Evolutionary conservation across 2,113 vertebrate genomes (phyloP).

Genomic region (Taxidea taxus): DNA sequence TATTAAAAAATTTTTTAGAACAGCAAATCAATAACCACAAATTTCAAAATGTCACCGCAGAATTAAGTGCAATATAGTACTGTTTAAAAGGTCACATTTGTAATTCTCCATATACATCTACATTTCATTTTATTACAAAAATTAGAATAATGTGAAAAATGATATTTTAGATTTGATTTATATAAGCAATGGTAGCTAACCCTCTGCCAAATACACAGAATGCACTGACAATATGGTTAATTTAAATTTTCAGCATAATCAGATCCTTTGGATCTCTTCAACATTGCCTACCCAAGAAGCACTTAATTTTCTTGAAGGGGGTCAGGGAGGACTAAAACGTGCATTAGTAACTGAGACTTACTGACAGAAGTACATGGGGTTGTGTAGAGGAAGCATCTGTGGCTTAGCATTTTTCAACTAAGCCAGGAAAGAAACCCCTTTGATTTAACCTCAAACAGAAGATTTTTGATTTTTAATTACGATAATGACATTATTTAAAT

Average conservation of each 20-base stretch:
- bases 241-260: conserved; percentile 10
- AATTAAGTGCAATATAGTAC: not conserved
- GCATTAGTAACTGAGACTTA: conserved; percentile 3
- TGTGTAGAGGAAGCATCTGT: not conserved
- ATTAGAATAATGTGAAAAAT: not conserved
- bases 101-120: not conserved
- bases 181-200: not conserved
- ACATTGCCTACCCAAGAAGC: not conserved
- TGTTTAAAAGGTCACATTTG: not conserved
- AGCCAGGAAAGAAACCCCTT: conserved; percentile 5
- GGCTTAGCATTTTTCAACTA: not conserved
- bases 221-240: not conserved
- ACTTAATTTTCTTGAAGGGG: not conserved
- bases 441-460: conserved; percentile 10
- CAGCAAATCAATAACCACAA: not conserved
- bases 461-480: conserved; percentile 22
- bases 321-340: not conserved
- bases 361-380: not conserved
- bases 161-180: conserved; percentile 1
- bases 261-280: not conserved
- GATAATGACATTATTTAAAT: not conserved
- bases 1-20: not conserved
- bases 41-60: not conserved
- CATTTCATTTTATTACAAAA: not conserved
- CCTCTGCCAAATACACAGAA: not conserved